Conservation (phyloP, 2,797 vertebrate species). For the Percopsis omiscomaycus region DNA sequence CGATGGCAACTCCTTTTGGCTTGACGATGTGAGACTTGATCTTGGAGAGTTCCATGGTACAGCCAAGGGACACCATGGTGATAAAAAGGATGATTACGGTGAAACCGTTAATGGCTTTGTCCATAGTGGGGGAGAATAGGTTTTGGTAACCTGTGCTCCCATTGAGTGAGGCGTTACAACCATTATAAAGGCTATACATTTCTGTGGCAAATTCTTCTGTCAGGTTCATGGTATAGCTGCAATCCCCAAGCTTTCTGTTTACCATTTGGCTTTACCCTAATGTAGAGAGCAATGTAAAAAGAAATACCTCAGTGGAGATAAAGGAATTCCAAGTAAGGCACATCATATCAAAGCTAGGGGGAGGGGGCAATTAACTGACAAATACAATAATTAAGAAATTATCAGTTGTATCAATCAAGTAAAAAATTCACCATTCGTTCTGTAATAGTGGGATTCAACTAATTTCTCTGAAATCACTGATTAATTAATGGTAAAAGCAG, state of each 20-base stretch:
- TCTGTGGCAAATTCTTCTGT: conserved; percentile 34
- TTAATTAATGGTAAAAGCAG: background rate
- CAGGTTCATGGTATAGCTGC: conserved; percentile 51
- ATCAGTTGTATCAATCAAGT: no score
- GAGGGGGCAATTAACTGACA: background rate
- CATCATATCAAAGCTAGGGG: background rate
- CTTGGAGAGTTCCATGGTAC: conserved; percentile 83
- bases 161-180: conserved; percentile 45
- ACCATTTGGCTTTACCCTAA: conserved; percentile 38
- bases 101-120: conserved; percentile 65
- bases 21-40: conserved; percentile 79
- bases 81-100: conserved; percentile 68
- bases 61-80: conserved; percentile 82
- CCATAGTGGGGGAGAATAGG: conserved; percentile 32
- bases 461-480: background rate
- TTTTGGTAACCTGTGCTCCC: conserved; percentile 43
- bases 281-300: conserved; percentile 18
- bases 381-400: no score
- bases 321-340: background rate
- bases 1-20: conserved; percentile 79
- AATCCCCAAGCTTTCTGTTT: conserved; percentile 7
- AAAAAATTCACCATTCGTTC: no score
- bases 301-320: background rate
- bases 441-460: no score
- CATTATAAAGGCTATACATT: conserved; percentile 7